Evolutionary conservation across 2,888 invertebrate genomes (phyloP), one percentile per base, ranked within the genome.

Genomic region (Heliconius hortense): DNA sequence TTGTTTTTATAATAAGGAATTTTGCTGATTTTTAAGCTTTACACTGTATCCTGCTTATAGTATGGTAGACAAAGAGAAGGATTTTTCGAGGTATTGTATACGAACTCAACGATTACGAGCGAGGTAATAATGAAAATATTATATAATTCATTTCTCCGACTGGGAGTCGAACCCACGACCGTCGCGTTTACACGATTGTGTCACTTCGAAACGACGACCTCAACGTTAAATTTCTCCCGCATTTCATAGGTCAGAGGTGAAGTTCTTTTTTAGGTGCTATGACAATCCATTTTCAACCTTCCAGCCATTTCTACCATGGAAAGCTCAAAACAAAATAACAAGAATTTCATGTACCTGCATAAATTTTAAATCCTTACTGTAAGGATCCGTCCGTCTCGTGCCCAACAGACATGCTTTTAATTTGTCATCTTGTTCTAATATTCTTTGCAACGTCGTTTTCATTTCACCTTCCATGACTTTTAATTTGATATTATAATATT

Each of bases 391-490:
- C 73, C 96, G 94, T 78, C 99, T 94, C 7, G 97, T 97, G 13
- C 99, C 99, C 97, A 99, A 98, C 8, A 99, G 93, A 74, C 97
- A 96, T 0, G 97, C 98, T 86, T 97, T 96, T 43, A 99, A 92
- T 69, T 95, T 88, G 0, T 88, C 89, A 83, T 95, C 95, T 18
- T 94, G 90, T 0, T 92, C 85, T 66, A 97, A 90, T 76, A 98
- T 89, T 60, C 93, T 90, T 21, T 89, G 88, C 60, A 99, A 90
- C 0, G 97, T 96, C 26, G 93, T 89, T 88, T 97, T 97, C 80
- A 99, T 96, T 1, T 96, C 95, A 0, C 96, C 96, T 13, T 95
- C 94, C 24, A 96, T 95, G 43, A 95, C 96, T 53, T 96, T 88
- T 77, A 99, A 88, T 66, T 96, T 94, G 35, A 99, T 91, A 74